These are phyloP conservation scores for Pycnonotus jocosus DNA, from an alignment of 2,113 vertebrate species.

Conservation along the genomic window DNA sequence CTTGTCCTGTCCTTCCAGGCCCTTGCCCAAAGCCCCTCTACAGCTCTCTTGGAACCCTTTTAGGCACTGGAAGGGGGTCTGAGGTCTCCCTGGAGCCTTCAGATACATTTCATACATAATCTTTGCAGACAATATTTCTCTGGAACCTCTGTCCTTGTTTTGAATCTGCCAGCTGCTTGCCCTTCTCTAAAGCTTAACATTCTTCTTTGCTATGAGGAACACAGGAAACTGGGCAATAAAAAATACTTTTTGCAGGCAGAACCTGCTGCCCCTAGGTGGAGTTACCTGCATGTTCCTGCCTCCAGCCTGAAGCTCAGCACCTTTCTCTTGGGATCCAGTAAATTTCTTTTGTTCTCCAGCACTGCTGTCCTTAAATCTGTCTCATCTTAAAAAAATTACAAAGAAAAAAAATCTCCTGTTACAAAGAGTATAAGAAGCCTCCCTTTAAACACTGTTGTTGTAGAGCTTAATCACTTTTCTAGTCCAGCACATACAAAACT, in stretches of 20 bases:
- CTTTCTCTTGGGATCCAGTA: neutral
- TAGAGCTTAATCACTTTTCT: neutral
- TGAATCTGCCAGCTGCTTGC: neutral
- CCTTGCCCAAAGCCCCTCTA: neutral
- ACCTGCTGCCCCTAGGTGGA: neutral
- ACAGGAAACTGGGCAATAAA: neutral
- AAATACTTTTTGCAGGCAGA: neutral
- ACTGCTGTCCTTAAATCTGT: neutral
- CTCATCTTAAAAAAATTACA: fast-evolving
- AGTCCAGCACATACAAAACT: neutral
- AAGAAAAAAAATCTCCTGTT: neutral
- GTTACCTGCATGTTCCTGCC: neutral
- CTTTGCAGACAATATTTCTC: neutral
- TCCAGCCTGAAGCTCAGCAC: neutral
- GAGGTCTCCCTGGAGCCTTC: neutral
- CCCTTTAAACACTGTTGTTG: neutral
- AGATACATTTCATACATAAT: neutral
- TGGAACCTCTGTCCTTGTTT: neutral
- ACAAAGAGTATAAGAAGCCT: neutral
- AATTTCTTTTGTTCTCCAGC: neutral
- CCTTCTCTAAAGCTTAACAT: neutral
- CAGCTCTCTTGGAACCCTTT: neutral
- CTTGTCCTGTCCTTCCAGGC: neutral
- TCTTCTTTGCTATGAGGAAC: neutral
- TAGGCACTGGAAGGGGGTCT: neutral